Percentiles rank a stretch among this genome's conserved stretches.
Evolutionary conservation across 2,797 vertebrate genomes (phyloP).

Genomic region (Lophius americanus): DNA sequence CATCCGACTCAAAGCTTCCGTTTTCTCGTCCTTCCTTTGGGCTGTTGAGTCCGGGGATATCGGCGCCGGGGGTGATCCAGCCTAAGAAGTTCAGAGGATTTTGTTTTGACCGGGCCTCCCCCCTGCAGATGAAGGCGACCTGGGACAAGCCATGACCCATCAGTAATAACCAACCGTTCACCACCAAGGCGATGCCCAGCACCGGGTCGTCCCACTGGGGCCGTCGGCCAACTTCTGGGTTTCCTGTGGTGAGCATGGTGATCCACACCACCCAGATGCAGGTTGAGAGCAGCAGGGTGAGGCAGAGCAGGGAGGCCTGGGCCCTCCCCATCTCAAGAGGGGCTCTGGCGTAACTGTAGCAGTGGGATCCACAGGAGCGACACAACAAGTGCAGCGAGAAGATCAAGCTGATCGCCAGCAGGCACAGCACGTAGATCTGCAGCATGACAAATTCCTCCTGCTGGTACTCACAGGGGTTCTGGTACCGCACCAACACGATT

Average conservation of each 20-base stretch:
- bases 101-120: conserved; percentile 56
- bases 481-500: conserved; percentile 76
- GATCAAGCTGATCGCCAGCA: conserved; percentile 81
- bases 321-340: conserved; percentile 33
- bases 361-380: conserved; percentile 77
- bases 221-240: background rate
- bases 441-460: conserved; percentile 87
- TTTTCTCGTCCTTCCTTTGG: conserved; percentile 84
- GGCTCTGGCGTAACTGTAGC: conserved; percentile 64
- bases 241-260: conserved; percentile 80
- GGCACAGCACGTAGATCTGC: conserved; percentile 88
- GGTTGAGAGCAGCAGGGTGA: conserved; percentile 84
- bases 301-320: conserved; percentile 79
- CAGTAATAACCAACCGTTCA: conserved; percentile 91
- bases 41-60: conserved; percentile 45
- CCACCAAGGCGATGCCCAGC: conserved; percentile 84
- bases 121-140: conserved; percentile 81
- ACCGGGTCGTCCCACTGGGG: conserved; percentile 89
- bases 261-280: conserved; percentile 91
- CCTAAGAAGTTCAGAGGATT: conserved; percentile 69
- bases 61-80: conserved; percentile 69
- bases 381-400: conserved; percentile 79
- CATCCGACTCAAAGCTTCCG: conserved; percentile 80
- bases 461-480: conserved; percentile 45
- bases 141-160: conserved; percentile 85